phyloP scores from a whole-genome alignment of 2,888 invertebrate genomes.

The Glyphotaelius pellucidus region DNA sequence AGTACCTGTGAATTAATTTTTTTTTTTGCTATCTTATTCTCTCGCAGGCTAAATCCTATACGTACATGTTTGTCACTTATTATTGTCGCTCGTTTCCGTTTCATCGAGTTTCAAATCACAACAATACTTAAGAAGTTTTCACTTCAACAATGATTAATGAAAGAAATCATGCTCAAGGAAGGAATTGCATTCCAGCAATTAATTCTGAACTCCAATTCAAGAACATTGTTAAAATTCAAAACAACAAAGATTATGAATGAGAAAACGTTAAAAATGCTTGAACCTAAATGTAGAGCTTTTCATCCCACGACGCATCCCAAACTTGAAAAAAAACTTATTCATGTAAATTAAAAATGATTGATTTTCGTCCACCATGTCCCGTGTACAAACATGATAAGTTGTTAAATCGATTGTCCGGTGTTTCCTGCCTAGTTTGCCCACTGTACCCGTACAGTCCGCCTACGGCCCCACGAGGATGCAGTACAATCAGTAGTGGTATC shows the following conservation, averaged over 20 bases:
- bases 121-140: no score
- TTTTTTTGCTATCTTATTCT: no score
- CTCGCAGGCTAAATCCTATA: no score
- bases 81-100: no score
- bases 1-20: no score
- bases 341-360: background rate
- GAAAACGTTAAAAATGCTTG: background rate
- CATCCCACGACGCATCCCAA: background rate
- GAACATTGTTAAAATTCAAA: background rate
- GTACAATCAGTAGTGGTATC: slow-evolving; percentile 32
- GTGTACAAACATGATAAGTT: background rate
- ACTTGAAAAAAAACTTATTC: background rate
- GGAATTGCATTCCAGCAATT: background rate
- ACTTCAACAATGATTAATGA: no score
- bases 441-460: slow-evolving; percentile 33
- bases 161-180: background rate
- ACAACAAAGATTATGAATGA: background rate
- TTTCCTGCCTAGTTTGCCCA: slow-evolving; percentile 11
- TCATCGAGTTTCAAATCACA: no score
- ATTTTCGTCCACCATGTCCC: background rate
- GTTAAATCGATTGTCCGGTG: slow-evolving; percentile 9
- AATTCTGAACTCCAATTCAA: background rate
- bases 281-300: background rate
- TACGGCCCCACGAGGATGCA: slow-evolving; percentile 19
- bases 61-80: no score